Evolutionary conservation across 2,888 invertebrate species (phyloP).

Genomic region (Drosophila ustulata): DNA sequence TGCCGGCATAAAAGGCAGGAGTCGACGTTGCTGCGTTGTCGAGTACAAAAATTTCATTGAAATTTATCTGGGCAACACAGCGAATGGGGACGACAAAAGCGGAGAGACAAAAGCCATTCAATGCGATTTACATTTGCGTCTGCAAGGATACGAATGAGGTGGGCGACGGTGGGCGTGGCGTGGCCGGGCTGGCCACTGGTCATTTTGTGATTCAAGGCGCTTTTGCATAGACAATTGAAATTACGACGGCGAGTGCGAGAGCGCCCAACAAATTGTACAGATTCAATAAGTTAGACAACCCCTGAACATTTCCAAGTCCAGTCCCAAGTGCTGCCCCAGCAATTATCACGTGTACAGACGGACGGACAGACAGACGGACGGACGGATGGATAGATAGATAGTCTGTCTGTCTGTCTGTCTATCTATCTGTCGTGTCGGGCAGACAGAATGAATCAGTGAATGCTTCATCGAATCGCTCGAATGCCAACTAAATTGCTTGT

Average conservation of each 20-base stretch:
- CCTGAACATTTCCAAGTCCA: slow-evolving; percentile 9
- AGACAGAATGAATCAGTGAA: slow-evolving; percentile 47
- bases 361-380: slow-evolving; percentile 4
- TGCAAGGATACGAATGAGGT: background rate
- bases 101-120: slow-evolving; percentile 53
- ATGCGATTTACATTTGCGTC: slow-evolving; percentile 42
- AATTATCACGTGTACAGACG: slow-evolving; percentile 64
- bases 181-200: slow-evolving; percentile 43
- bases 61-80: slow-evolving; percentile 65
- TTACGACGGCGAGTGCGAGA: slow-evolving; percentile 41
- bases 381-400: background rate
- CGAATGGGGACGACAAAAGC: slow-evolving; percentile 36
- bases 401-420: slow-evolving; percentile 5
- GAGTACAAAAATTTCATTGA: slow-evolving; percentile 70
- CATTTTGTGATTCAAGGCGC: slow-evolving; percentile 73
- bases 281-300: slow-evolving; percentile 67
- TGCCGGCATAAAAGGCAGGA: slow-evolving; percentile 5
- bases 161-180: slow-evolving; percentile 2
- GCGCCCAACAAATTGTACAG: slow-evolving; percentile 72
- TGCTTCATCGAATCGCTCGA: slow-evolving; percentile 58
- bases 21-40: background rate
- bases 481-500: slow-evolving; percentile 61
- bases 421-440: background rate
- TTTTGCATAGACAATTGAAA: slow-evolving; percentile 79
- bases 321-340: slow-evolving; percentile 44